Base-by-base conservation (phyloP, 2,797 vertebrate genomes). In the Heteromormyrus szaboi region DNA sequence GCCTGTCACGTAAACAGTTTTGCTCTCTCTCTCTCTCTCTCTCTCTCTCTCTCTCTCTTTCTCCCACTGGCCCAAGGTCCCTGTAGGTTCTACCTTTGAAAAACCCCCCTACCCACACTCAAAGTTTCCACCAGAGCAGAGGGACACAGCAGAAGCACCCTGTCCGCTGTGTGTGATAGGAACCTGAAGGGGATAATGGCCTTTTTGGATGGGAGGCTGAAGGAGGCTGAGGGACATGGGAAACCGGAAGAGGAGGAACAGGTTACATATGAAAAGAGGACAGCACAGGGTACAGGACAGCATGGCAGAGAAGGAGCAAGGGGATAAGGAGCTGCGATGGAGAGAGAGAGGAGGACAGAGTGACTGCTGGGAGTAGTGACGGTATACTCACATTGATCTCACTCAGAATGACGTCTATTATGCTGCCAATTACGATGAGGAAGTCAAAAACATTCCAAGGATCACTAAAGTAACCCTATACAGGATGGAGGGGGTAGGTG, bases 371-470 rank as follows among this genome's bases (percentile, higher is more conserved):
- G 92, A 93, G 90, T 90, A 93, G 92, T 92, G 93, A 93, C 94
- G 93, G 96, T 93, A 95, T 99, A 99, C 98, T 99, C 98, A 99
- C 99, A 98, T 99, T 99, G 96, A 98, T 99, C 94, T 99, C 99
- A 99, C 98, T 99, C 96, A 99, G 98, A 98, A 99, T 99, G 98
- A 99, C 98, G 97, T 99, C 98, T 97, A 99, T 99, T 96, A 99
- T 98, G 98, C 99, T 99, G 97, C 99, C 99, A 98, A 99, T 99
- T 96, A 99, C 99, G 98, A 99, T 99, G 97, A 99, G 98, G 98
- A 99, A 99, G 98, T 99, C 99, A 99, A 99, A 99, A 96, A 99
- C 98, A 99, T 99, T 99, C 98, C 98, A 99, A 96, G 98, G 98
- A 98, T 99, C 99, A 99, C 98, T 99, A 99, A 99, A 99, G 98